phyloP scores from a whole-genome alignment of 2,113 vertebrate genomes.

The Condylura cristata region DNA sequence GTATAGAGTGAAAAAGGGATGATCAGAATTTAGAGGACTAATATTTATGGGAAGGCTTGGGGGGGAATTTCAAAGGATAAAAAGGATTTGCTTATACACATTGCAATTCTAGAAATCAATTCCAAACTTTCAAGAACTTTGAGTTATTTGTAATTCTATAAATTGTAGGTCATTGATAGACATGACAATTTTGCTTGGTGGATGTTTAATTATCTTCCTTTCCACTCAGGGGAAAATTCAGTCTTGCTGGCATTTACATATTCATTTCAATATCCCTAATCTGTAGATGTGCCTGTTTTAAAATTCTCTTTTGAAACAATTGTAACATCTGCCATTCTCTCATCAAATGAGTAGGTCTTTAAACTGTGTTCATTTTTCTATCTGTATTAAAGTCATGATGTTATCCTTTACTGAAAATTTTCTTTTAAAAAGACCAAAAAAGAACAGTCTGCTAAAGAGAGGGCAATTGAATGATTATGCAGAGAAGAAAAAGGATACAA shows the following conservation, averaged over 20 bases:
- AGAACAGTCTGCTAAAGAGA: not conserved
- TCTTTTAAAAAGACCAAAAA: not conserved
- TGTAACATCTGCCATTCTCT: not conserved
- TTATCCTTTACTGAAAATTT: constrained; percentile 31
- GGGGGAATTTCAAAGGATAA: not conserved
- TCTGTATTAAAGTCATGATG: not conserved
- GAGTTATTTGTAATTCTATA: not conserved
- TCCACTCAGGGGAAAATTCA: not conserved
- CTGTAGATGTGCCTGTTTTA: not conserved
- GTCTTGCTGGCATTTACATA: not conserved
- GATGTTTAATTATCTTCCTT: not conserved
- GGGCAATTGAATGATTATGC: not conserved
- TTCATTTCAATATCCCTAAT: not conserved
- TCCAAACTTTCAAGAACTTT: not conserved
- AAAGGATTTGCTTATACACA: not conserved
- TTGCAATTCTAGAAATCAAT: not conserved
- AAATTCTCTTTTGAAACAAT: not conserved
- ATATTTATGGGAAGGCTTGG: not conserved
- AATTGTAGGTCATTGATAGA: not conserved
- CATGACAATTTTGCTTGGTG: not conserved
- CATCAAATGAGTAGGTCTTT: not conserved
- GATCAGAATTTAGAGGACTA: not conserved
- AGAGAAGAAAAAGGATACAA: not conserved
- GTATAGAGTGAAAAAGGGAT: not conserved
- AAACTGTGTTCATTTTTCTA: not conserved